Percentiles rank a stretch among this genome's conserved stretches.
phyloP scores from a whole-genome alignment of 2,113 vertebrate genomes.

The Saccopteryx leptura region DNA sequence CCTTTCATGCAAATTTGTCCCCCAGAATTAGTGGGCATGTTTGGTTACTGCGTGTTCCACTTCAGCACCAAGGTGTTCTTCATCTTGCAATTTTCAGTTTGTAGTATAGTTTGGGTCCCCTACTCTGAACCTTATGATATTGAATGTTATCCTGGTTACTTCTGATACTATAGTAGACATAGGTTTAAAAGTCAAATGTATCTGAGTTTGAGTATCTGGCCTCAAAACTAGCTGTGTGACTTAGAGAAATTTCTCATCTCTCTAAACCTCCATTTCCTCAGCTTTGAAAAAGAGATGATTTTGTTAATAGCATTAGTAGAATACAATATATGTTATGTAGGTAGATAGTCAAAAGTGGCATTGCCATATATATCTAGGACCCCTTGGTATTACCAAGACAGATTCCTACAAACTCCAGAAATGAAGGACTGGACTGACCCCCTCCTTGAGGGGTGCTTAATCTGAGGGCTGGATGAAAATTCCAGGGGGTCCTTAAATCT shows the following conservation, averaged over 20 bases:
- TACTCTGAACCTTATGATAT: not conserved
- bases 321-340: not conserved
- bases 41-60: not conserved
- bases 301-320: not conserved
- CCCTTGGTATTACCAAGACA: not conserved
- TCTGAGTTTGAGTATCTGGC: not conserved
- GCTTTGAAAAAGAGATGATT: constrained; percentile 43
- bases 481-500: not conserved
- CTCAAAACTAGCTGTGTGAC: not conserved
- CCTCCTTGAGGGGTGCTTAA: not conserved
- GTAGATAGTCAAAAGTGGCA: not conserved
- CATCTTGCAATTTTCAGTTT: not conserved
- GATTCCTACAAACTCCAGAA: not conserved
- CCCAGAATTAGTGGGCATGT: not conserved
- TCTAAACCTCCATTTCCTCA: not conserved
- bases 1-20: constrained; percentile 6
- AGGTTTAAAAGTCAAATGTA: not conserved
- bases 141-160: not conserved
- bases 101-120: not conserved
- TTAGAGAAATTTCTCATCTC: not conserved
- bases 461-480: not conserved
- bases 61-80: not conserved
- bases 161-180: not conserved
- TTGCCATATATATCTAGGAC: not conserved
- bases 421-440: not conserved